Base-by-base conservation (phyloP, 2,888 invertebrate species). In the Heteromyza rotundicornis region DNA sequence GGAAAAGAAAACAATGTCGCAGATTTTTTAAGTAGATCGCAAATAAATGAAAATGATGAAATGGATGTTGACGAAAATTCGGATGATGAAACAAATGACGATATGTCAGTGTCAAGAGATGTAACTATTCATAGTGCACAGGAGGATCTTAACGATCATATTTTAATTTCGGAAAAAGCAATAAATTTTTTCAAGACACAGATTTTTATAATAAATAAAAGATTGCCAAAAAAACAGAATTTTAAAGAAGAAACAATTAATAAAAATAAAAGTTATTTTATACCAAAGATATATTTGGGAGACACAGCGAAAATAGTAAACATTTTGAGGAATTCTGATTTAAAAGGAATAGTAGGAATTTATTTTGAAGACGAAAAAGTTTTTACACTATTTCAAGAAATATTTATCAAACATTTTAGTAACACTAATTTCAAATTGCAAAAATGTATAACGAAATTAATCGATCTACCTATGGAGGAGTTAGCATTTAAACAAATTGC, bases 131-230 rank as follows among this genome's bases (percentile, higher is more conserved):
- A 57, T 20, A 57, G 57, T 35, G 49, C 35, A 16, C 8, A 2
- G 10, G 51, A 54, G 17, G 57, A 54, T 47, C 35, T 53, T 14
- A 16, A 32, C 5, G 36, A 53, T 32, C 17, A 53, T 3, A 61
- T 61, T 7, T 22, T 27, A 32, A 57, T 58, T 22, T 49, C 62
- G 12, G 58, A 58, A 50, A 49, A 36, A 50, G 35, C 40, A n/a
- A 16, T 62, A 3, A 58, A 62, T 23, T 55, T 53, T 27, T 61
- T 44, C n/a, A 52, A 32, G 10, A 57, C 32, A 16, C 47, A 61
- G 23, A 57, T 61, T 16, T 17, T 52, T 14, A 52, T 57, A 2
- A 22, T 12, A 14, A 20, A n/a, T n/a, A n/a, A n/a, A n/a, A n/a
- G n/a, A n/a, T n/a, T n/a, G n/a, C n/a, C n/a, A n/a, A n/a, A n/a